Base-by-base conservation (phyloP, 2,113 vertebrate species). In the Sphaerodactylus townsendi region DNA sequence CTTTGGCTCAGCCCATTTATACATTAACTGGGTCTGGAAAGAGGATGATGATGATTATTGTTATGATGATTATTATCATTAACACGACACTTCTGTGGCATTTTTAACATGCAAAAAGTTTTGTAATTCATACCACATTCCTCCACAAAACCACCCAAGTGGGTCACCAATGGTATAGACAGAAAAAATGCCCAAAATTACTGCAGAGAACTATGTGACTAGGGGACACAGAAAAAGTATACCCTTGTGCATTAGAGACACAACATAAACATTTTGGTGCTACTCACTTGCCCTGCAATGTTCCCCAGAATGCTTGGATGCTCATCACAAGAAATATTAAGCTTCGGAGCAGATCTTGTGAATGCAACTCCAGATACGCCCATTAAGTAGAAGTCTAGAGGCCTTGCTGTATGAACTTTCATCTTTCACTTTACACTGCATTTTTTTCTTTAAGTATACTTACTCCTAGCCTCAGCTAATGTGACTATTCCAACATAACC, bases 1-100 rank as follows among this genome's bases (percentile, higher is more conserved):
- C 87, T 99, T 99, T 0, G 99, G 98, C 79, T 98, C 96, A 10
- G 97, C 98, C 99, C 99, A 99, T 86, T 99, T 98, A 93, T 97
- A 99, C 98, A 98, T 98, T 81, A 99, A 94, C 93, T 97, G 98
- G 0, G 98, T 99, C 99, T 99, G 92, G 65, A 72, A 56, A 5
- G n/a, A n/a, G n/a, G 56, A 81, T 0, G 1, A 14, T 77, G 73
- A 46, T 2, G 17, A 41, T 70, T 44, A 59, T n/a, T 25, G 13
- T 74, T 64, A 64, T 33, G 46, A 14, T 48, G 33, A 59, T 33
- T 23, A 64, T 33, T 64, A 14, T 48, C 44, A 59, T 33, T 23
- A 85, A 64, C n/a, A n/a, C n/a, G n/a, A 78, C 68, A 72, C 71
- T 85, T 78, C 21, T 72, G 35, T n/a, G 59, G 30, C 25, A 53